A percentile compares a stretch with the other conserved stretches of the same genome.
Evolutionary conservation across 2,888 invertebrate species (phyloP).

Genomic region (Mystacides longicornis): DNA sequence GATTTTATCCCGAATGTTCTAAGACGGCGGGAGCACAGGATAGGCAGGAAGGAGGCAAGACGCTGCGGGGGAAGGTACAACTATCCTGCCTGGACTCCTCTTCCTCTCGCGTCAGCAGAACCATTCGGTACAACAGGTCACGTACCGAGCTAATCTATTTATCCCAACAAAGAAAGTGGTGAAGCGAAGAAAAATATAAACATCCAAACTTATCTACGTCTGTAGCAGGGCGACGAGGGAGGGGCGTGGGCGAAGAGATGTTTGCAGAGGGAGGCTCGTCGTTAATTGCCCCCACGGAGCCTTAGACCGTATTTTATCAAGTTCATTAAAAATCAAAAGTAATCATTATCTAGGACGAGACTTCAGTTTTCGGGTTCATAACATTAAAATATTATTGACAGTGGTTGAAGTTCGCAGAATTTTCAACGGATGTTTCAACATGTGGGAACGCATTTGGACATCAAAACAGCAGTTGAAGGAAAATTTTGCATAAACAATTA

Average conservation of each 20-base stretch:
- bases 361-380: no score
- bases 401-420: no score
- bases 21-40: no score
- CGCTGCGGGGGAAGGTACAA: neutral
- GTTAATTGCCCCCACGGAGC: neutral
- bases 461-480: no score
- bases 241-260: neutral
- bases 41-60: no score
- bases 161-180: conserved; percentile 1
- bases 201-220: neutral
- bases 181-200: conserved; percentile 5
- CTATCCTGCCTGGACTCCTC: neutral
- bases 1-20: neutral
- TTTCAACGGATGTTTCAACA: no score
- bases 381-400: no score
- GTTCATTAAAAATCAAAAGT: neutral
- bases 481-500: no score
- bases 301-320: neutral
- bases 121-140: neutral
- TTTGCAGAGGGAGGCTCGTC: neutral
- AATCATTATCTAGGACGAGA: no score
- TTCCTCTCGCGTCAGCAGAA: neutral
- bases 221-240: neutral
- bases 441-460: no score
- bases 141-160: conserved; percentile 2